Evolutionary conservation across 2,888 invertebrate species (phyloP), one percentile per base, ranked within the genome.

Genomic region (Leptopilina drosophilae): DNA sequence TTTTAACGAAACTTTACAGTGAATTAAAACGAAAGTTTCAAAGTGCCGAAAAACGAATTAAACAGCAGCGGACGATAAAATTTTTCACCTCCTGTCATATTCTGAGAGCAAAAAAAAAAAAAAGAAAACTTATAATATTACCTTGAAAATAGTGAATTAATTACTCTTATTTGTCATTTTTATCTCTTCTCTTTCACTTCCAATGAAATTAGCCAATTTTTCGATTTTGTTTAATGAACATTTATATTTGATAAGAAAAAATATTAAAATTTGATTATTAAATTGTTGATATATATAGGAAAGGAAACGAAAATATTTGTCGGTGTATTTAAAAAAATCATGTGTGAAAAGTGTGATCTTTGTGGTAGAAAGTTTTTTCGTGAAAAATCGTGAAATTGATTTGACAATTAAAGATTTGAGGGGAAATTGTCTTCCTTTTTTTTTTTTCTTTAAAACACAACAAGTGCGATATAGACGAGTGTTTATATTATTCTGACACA

Each of bases 341-440:
- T 69, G 69, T 69, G 69, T 69, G 69, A 53, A 53, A 69, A 69
- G 69, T 69, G 53, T 14, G 26, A 69, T 49, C 26, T 53, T 69
- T 14, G 20, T 69, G 53, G 26, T 4, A 69, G 69, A 69, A 69
- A 33, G 3, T 69, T 69, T 69, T 69, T 69, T 14, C 69, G 26
- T 53, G 69, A 69, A 49, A 69, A 69, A 12, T 69, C 53, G 8
- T 69, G 26, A 69, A 69, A 53, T 9, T 53, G 0, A 1, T 14
- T 49, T 5, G n/a, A 7, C 5, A 69, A 69, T 33, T 33, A 4
- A 53, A 7, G 14, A 26, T n/a, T 49, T 5, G 14, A n/a, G n/a
- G 11, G 9, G 20, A 26, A 46, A 67, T 11, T 14, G 12, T 12
- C 26, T 53, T 20, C 20, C 20, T 20, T 20, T 20, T 26, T 2